Conservation (phyloP, 2,888 invertebrate species). For the Synergus japonicus region DNA sequence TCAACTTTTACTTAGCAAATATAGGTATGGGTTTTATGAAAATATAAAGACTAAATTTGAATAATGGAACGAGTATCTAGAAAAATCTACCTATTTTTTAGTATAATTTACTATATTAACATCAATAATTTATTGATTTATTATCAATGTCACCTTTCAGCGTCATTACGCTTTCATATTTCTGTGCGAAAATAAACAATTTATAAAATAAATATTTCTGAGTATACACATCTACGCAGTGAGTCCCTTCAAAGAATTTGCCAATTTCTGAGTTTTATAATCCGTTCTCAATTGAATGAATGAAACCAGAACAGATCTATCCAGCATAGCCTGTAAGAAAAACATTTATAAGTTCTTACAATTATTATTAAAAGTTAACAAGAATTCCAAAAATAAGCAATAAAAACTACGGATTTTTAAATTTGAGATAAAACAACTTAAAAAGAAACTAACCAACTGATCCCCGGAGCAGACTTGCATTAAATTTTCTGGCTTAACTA, state of each 20-base stretch:
- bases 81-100: neutral
- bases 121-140: neutral
- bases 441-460: constrained; percentile 85
- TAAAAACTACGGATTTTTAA: neutral
- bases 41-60: neutral
- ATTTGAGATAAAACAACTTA: neutral
- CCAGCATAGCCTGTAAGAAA: constrained; percentile 89
- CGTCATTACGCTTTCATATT: neutral
- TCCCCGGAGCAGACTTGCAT: constrained; percentile 97
- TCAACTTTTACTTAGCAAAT: neutral
- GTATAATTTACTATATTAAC: neutral
- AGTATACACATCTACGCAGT: constrained; percentile 64
- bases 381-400: neutral
- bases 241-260: constrained; percentile 78
- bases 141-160: constrained; percentile 17
- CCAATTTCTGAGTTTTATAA: constrained; percentile 92
- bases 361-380: neutral
- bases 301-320: constrained; percentile 91
- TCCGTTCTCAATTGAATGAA: constrained; percentile 97
- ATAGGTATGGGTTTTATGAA: neutral
- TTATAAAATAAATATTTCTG: constrained; percentile 23
- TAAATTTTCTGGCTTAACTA: constrained; percentile 97
- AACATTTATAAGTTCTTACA: constrained; percentile 42
- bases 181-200: neutral
- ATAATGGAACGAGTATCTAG: neutral